Percentiles rank a stretch among this genome's conserved stretches.
phyloP scores from a whole-genome alignment of 2,888 invertebrate genomes.

The Thymelicus sylvestris region DNA sequence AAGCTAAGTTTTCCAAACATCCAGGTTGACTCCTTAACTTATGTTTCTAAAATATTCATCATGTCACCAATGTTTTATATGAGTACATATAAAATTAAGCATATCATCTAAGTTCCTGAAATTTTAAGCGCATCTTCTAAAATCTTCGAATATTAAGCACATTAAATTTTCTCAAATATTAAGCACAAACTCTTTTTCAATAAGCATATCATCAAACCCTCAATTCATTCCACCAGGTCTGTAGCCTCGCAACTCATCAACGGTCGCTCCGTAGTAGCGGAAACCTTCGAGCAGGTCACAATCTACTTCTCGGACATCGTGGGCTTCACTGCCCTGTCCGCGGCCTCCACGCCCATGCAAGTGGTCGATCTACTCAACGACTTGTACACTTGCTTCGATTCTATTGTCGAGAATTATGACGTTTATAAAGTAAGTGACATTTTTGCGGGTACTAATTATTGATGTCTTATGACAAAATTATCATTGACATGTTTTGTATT shows the following conservation, averaged over 20 bases:
- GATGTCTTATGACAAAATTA: too few species aligned
- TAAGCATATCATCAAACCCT: neutral
- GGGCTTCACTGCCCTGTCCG: conserved; percentile 95
- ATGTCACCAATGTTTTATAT: too few species aligned
- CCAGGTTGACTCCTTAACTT: too few species aligned
- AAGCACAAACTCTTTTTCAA: neutral
- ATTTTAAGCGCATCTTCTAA: too few species aligned
- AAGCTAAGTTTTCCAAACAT: too few species aligned
- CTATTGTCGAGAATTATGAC: conserved; percentile 97
- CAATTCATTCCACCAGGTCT: conserved; percentile 75
- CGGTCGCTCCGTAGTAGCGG: conserved; percentile 95
- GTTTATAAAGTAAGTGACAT: conserved; percentile 93
- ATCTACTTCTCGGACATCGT: conserved; percentile 97
- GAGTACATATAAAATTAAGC: too few species aligned
- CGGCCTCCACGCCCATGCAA: conserved; percentile 95
- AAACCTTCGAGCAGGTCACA: conserved; percentile 96
- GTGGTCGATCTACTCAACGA: conserved; percentile 98
- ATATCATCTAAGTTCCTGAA: too few species aligned
- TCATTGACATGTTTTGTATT: too few species aligned
- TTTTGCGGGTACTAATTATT: too few species aligned
- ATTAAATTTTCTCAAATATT: neutral
- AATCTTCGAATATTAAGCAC: too few species aligned
- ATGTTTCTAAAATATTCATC: too few species aligned
- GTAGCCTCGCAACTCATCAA: conserved; percentile 96
- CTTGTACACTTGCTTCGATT: conserved; percentile 98